Conservation (phyloP, 2,888 invertebrate genomes). For the Scrobipalpa costella region DNA sequence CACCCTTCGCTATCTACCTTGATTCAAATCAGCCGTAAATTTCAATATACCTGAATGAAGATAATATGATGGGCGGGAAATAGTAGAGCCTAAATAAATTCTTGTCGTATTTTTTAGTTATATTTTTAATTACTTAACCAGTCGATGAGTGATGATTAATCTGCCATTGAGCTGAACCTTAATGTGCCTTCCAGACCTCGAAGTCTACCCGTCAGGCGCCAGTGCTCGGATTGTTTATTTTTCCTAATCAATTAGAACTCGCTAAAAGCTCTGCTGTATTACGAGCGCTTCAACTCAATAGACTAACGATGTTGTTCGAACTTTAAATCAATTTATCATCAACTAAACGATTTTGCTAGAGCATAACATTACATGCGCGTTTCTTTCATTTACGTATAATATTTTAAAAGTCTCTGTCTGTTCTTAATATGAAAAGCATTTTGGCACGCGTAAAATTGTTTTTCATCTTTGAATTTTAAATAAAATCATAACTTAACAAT, state of each 20-base stretch:
- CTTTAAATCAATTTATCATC: too few species aligned
- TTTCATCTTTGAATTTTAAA: not conserved
- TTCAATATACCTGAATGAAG: not conserved
- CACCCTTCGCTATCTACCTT: not conserved
- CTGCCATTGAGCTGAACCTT: too few species aligned
- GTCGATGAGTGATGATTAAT: too few species aligned
- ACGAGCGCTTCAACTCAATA: slow-evolving; percentile 5
- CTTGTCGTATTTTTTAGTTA: too few species aligned
- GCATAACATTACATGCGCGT: not conserved
- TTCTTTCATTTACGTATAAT: not conserved
- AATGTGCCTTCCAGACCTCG: not conserved
- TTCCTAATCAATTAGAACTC: not conserved
- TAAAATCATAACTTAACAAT: not conserved
- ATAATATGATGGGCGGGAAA: not conserved
- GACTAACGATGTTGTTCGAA: not conserved
- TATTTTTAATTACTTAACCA: too few species aligned
- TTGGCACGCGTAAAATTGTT: not conserved
- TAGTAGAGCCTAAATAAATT: too few species aligned
- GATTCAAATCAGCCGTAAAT: not conserved
- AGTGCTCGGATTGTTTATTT: not conserved
- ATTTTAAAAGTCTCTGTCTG: not conserved
- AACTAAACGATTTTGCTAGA: not conserved
- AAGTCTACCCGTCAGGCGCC: not conserved
- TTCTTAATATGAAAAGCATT: not conserved
- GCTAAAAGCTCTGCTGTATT: not conserved